Evolutionary conservation across 2,113 vertebrate species (phyloP).

Genomic region (Chaetodon auriga): DNA sequence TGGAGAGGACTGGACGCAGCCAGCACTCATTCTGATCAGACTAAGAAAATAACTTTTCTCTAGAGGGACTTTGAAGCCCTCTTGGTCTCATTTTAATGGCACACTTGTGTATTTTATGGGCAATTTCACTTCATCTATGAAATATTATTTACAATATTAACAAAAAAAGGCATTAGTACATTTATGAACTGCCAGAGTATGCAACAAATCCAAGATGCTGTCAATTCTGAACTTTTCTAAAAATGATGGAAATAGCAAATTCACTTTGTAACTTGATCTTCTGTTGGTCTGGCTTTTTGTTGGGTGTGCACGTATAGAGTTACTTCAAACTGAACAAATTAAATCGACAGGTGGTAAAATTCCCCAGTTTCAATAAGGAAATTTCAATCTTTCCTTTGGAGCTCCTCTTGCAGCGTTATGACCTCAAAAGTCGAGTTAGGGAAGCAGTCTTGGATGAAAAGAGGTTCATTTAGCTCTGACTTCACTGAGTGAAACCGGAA

Average conservation of each 20-base stretch:
- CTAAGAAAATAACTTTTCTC: constrained; percentile 6
- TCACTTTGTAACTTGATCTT: too few species aligned
- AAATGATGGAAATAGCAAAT: not conserved
- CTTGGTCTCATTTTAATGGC: not conserved
- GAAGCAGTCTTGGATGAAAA: constrained; percentile 15
- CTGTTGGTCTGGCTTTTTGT: too few species aligned
- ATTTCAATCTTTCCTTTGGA: not conserved
- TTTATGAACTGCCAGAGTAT: not conserved
- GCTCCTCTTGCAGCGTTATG: not conserved
- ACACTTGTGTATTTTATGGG: constrained; percentile 21
- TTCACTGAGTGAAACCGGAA: not conserved
- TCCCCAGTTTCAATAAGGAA: not conserved
- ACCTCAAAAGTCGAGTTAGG: not conserved
- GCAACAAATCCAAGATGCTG: too few species aligned
- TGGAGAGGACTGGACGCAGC: constrained; percentile 30
- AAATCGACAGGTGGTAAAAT: not conserved
- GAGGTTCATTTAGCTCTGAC: not conserved
- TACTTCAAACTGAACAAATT: not conserved
- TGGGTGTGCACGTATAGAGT: not conserved
- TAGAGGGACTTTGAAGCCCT: not conserved
- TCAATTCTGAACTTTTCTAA: not conserved
- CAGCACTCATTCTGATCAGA: constrained; percentile 10
- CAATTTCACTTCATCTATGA: constrained; percentile 5
- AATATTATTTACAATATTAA: not conserved
- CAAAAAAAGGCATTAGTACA: not conserved